Conservation (phyloP, 2,113 vertebrate genomes). For the Myrmecophaga tridactyla region DNA sequence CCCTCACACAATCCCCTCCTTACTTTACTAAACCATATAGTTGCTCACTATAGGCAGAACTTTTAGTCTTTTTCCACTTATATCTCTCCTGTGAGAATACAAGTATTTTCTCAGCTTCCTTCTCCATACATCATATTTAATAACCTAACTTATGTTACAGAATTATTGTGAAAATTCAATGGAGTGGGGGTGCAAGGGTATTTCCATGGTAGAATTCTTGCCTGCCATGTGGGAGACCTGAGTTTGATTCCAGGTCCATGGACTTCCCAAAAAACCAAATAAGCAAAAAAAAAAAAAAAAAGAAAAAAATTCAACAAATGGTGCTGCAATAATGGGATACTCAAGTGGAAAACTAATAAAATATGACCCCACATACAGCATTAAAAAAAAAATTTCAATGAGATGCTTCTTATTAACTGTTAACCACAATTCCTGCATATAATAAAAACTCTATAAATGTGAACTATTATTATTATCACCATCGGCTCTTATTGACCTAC, state of each 20-base stretch:
- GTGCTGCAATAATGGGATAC: no score
- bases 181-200: no score
- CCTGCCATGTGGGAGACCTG: no score
- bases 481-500: accelerated
- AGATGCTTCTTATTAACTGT: accelerated
- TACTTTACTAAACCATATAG: accelerated
- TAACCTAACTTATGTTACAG: accelerated
- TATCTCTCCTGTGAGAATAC: accelerated
- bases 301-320: no score
- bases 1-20: accelerated
- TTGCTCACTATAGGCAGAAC: accelerated
- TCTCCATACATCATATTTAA: accelerated
- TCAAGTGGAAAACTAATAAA: no score
- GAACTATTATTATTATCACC: not conserved
- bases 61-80: not conserved
- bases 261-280: no score
- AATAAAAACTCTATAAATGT: not conserved
- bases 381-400: no score
- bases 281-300: no score
- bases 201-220: no score
- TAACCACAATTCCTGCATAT: accelerated
- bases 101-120: not conserved
- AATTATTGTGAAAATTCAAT: not conserved
- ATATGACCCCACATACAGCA: no score
- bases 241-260: no score